Base-by-base conservation (phyloP, 2,888 invertebrate genomes). In the Auanema freiburgensis region DNA sequence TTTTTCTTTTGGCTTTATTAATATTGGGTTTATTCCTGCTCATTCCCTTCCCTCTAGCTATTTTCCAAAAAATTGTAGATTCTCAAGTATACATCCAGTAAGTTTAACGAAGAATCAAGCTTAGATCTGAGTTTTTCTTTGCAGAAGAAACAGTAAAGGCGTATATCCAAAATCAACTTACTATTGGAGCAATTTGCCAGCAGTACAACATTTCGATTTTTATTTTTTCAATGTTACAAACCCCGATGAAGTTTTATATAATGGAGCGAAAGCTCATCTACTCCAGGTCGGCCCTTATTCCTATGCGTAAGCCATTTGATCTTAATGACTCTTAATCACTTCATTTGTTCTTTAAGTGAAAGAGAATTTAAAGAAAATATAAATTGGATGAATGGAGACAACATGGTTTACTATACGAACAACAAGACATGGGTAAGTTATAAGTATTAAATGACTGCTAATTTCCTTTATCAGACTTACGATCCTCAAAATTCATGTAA, bases 331-430 rank as follows among this genome's bases (percentile, higher is more conserved):
- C 25, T 24, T 24, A 33, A 14, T 53, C 24, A 23, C 1, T 33
- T n/a, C 3, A 6, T 12, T 33, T 49, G 23, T 49, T 6, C n/a
- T n/a, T 74, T 40, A 66, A 76, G 76, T 21, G 76, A 76, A 49
- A 70, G 72, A 53, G 76, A 76, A 63, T 74, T 72, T 69, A 76
- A 76, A 63, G 72, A 76, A 43, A 65, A 60, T n/a, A 65, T 72
- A 24, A 63, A 71, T 52, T 76, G 66, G 64, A 57, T 65, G 54
- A 62, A 76, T 23, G 64, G 71, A 53, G 69, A 68, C 61, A 72
- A 66, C 14, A 54, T 54, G 57, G 62, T 76, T 14, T 63, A 58
- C 53, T 71, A 69, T 42, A 42, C 56, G 53, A 74, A 74, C 59
- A 74, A 71, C 54, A 74, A 74, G 46, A 65, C 71, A 41, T 74